Base-by-base conservation (phyloP, 2,888 invertebrate genomes). In the Chironomus tentans region DNA sequence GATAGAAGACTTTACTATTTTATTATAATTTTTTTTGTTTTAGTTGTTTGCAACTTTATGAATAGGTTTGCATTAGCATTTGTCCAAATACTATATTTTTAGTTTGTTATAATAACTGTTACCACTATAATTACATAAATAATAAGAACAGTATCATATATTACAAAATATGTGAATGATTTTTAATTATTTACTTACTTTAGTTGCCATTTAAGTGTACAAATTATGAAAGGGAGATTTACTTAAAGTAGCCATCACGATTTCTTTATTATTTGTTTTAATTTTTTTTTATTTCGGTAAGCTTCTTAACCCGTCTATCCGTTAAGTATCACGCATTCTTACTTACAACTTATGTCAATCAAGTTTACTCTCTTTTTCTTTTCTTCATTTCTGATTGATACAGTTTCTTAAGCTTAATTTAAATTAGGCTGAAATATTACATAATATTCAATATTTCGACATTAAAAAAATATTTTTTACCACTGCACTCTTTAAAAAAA, bases 171-270 rank as follows among this genome's bases (percentile, higher is more conserved):
- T 38, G 10, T 38, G 38, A 38, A 38, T 38, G 38, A 38, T 38
- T 38, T 38, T 38, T 1, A 10, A 38, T 38, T 38, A 38, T 38
- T 38, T 38, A 38, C 7, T 38, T 38, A 38, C 38, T 65, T 21
- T 65, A 65, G 71, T 71, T 71, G 71, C 71, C 71, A 71, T 71
- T 71, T 71, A 71, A 56, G 50, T 56, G 71, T 71, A 71, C 71
- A 71, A 71, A 71, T 46, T 13, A 38, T 10, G 7, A 10, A 18
- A 28, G 15, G 22, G 71, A 71, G 71, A 71, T 71, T 71, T 71
- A 71, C 38, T 38, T 65, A 70, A 70, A 46, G 12, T 65, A 38
- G 70, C 70, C 71, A 71, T 71, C 71, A 56, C 70, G 70, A 48
- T 48, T 70, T 70, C 38, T 38, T 38, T 38, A 38, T 38, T 13